phyloP scores from a whole-genome alignment of 2,797 vertebrate species.

The Heliangelus exortis region DNA sequence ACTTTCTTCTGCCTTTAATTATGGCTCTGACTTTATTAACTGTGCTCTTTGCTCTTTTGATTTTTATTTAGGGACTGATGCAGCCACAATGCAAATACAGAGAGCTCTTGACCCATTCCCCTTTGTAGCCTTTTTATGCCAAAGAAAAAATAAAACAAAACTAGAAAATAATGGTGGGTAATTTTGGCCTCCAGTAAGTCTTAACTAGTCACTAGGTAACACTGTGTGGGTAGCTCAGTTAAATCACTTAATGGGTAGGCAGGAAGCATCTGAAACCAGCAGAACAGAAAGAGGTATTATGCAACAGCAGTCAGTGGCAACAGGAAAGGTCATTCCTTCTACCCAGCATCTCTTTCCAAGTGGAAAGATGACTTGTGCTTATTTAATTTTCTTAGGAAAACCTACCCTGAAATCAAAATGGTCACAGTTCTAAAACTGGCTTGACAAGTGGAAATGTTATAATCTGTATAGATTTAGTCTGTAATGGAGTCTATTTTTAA shows the following conservation, averaged over 20 bases:
- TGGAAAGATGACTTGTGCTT: neutral
- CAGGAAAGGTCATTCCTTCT: neutral
- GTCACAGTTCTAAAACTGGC: neutral
- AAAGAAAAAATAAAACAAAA: neutral
- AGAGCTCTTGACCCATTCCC: neutral
- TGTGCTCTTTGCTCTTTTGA: neutral
- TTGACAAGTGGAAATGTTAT: neutral
- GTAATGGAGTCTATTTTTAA: neutral
- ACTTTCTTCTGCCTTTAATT: neutral
- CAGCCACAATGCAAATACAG: neutral
- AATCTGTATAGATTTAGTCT: neutral
- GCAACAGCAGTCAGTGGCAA: neutral
- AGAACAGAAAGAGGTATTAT: slow-evolving; percentile 28
- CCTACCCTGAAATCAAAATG: neutral
- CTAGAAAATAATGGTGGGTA: neutral
- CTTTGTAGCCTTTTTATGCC: neutral
- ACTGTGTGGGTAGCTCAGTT: slow-evolving; percentile 23
- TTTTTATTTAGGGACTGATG: neutral
- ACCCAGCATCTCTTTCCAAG: neutral
- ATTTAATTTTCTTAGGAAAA: neutral
- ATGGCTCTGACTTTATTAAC: neutral
- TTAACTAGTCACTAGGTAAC: slow-evolving; percentile 46
- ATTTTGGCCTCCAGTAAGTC: slow-evolving; percentile 1
- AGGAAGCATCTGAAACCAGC: slow-evolving; percentile 21
- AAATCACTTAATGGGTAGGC: slow-evolving; percentile 14